These are phyloP conservation scores for Lutjanus argentimaculatus DNA, from an alignment of 2,797 vertebrate species.

Conservation along the genomic window DNA sequence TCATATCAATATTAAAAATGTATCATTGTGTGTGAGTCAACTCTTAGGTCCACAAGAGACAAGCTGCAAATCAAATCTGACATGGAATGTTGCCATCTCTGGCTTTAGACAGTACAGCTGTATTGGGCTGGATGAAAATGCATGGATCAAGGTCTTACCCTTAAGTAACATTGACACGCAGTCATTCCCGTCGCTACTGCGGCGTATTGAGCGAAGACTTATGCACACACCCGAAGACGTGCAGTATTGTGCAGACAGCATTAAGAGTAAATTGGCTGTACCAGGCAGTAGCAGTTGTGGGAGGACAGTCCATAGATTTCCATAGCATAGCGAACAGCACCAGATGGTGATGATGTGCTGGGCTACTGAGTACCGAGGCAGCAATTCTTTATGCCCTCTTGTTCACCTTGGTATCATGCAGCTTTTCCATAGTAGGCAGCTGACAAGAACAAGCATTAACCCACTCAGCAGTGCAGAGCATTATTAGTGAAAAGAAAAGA, in stretches of 20 bases:
- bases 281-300: slow-evolving; percentile 18
- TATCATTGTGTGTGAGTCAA: neutral
- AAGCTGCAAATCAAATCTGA: slow-evolving; percentile 4
- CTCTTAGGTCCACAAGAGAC: neutral
- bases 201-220: neutral
- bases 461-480: slow-evolving; percentile 31
- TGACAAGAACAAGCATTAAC: slow-evolving; percentile 50
- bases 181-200: slow-evolving; percentile 9
- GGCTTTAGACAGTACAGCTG: neutral
- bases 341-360: slow-evolving; percentile 65
- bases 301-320: slow-evolving; percentile 50
- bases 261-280: slow-evolving; percentile 32
- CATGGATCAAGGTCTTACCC: slow-evolving; percentile 22
- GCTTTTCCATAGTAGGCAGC: slow-evolving; percentile 41
- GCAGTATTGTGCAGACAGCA: slow-evolving; percentile 27
- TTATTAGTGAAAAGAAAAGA: slow-evolving; percentile 30
- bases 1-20: neutral
- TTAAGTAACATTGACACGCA: slow-evolving; percentile 17
- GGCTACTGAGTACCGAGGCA: slow-evolving; percentile 45
- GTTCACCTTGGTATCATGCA: slow-evolving; percentile 66
- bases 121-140: slow-evolving; percentile 14
- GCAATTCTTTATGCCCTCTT: slow-evolving; percentile 57
- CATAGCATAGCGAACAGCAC: slow-evolving; percentile 48
- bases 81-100: slow-evolving; percentile 7
- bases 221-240: neutral